Percentiles rank a stretch among this genome's conserved stretches.
Conservation (phyloP, 2,113 vertebrate genomes). For the Bos taurus region DNA sequence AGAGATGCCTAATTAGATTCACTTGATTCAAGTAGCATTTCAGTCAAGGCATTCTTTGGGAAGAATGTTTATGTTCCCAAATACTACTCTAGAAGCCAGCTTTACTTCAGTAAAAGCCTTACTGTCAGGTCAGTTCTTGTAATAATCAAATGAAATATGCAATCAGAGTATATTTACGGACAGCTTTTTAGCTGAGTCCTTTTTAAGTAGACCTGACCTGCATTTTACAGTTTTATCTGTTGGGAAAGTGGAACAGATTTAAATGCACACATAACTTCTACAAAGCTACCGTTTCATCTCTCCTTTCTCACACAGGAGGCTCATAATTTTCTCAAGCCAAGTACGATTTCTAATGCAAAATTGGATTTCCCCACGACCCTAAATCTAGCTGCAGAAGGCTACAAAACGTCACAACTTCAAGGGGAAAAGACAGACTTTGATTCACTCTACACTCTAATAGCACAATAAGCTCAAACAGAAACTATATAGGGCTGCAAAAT, state of each 20-base stretch:
- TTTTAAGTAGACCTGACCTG: neutral
- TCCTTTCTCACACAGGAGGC: neutral
- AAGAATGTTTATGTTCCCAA: neutral
- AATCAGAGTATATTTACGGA: neutral
- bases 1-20: neutral
- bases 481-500: too few relatives aligned
- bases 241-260: neutral
- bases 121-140: neutral
- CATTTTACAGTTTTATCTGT: neutral
- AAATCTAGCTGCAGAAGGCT: neutral
- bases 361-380: neutral
- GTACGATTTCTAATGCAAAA: neutral
- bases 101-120: neutral
- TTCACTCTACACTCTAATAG: too few relatives aligned
- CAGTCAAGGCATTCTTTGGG: neutral
- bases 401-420: neutral
- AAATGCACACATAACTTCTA: neutral
- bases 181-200: neutral
- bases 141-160: neutral
- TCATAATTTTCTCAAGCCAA: neutral
- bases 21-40: neutral
- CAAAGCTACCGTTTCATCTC: too few relatives aligned
- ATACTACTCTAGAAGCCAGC: neutral
- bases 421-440: neutral
- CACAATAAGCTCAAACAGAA: neutral